Evolutionary conservation across 2,797 vertebrate species (phyloP).

Genomic region (Diceros bicornis): DNA sequence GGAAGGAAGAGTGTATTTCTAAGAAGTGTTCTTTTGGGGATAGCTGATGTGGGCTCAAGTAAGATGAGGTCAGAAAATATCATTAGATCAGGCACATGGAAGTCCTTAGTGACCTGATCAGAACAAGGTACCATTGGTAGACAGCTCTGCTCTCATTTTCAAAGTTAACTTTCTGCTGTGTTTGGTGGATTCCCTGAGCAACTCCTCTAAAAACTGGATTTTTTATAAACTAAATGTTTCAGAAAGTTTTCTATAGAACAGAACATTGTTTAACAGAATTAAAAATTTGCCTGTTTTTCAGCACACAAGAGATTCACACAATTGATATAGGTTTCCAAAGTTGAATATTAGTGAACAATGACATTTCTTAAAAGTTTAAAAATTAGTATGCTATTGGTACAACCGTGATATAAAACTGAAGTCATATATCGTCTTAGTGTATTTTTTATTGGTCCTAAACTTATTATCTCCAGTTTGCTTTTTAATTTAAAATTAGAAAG

Average conservation of each 20-base stretch:
- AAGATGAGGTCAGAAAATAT: background rate
- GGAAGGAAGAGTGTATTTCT: background rate
- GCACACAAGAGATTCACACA: background rate
- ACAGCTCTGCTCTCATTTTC: background rate
- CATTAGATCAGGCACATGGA: background rate
- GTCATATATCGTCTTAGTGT: background rate
- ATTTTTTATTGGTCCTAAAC: constrained; percentile 12
- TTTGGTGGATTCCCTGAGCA: background rate
- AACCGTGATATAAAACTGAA: background rate
- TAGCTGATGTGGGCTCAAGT: background rate
- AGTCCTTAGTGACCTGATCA: background rate
- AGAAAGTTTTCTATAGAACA: background rate
- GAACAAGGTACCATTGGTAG: background rate
- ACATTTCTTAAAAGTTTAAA: constrained; percentile 14
- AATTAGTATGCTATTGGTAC: background rate
- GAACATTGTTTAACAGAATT: background rate
- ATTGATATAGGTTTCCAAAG: background rate
- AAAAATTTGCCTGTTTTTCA: background rate
- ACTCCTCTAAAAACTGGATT: background rate
- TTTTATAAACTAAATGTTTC: background rate
- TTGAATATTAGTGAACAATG: background rate
- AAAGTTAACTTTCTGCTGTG: background rate
- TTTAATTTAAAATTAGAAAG: constrained; percentile 31
- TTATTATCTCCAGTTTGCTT: background rate
- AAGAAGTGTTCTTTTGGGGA: background rate